Base-by-base conservation (phyloP, 2,113 vertebrate genomes). In the Clarias gariepinus region DNA sequence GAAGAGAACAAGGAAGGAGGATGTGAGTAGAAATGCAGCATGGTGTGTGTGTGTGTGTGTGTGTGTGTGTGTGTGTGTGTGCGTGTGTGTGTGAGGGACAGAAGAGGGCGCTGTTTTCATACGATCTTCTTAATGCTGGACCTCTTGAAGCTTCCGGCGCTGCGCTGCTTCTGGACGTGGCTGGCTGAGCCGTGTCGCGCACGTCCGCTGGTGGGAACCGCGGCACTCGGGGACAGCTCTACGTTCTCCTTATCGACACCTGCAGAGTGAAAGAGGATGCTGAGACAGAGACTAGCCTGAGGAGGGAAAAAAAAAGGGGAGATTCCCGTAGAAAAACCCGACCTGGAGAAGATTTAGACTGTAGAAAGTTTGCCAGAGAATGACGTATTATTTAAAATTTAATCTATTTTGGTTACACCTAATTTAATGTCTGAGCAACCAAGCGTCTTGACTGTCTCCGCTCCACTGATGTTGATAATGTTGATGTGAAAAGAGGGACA, bases 161-260 rank as follows among this genome's bases (percentile, higher is more conserved):
- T 99, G 90, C 98, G 96, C 92, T 99, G 98, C 94, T 99, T 99
- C 91, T 99, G 98, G 90, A 99, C 98, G 92, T 99, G 98, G 94
- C 98, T 99, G 84, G 98, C 98, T 2, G 98, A 99, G 83, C 98
- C 98, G n/a, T 99, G 98, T 88, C 98, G 96, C 76, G 96, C 98
- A 87, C 98, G 96, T 52, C 97, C 96, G 73, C 97, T 96, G 89
- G 23, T 78, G 74, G 74, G 74, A 78, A 55, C 52, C 74, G 8
- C 94, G 96, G 94, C 96, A 92, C 91, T 97, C 53, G 98, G 97
- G 16, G 98, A 99, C 85, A 99, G 94, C 93, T 99, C 98, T 91
- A 99, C 97, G 41, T 99, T 99, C 94, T 99, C 98, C 93, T 99
- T 99, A 93, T 99, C 98, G 53, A 98, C 96, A 88, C 98, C 98